Percentiles rank a stretch among this genome's conserved stretches.
phyloP scores from a whole-genome alignment of 2,113 vertebrate species.

The Lamprologus ornatipinnis region DNA sequence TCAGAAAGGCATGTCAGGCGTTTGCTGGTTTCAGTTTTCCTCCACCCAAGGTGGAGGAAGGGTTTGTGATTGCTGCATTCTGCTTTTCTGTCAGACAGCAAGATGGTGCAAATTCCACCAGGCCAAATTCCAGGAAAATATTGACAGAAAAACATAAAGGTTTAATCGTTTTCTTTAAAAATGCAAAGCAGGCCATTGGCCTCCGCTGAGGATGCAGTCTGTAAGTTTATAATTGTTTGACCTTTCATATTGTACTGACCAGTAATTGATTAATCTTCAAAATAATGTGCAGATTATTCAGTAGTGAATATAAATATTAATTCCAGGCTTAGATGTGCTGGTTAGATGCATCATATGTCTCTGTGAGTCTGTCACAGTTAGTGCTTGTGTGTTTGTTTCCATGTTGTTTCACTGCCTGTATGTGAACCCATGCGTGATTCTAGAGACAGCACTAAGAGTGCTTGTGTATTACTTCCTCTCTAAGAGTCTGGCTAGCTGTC shows the following conservation, averaged over 20 bases:
- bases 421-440: neutral
- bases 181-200: neutral
- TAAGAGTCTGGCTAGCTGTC: neutral
- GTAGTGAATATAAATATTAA: neutral
- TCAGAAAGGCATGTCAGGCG: neutral
- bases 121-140: neutral
- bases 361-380: neutral
- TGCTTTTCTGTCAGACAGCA: neutral
- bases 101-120: neutral
- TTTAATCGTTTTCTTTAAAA: neutral
- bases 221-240: neutral
- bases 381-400: neutral
- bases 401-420: neutral
- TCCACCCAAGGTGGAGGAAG: neutral
- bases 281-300: neutral
- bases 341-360: neutral
- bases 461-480: neutral
- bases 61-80: neutral
- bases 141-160: neutral
- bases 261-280: neutral
- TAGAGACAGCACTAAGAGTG: neutral
- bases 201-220: neutral
- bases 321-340: neutral
- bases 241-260: neutral
- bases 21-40: neutral